Conservation (phyloP, 2,888 invertebrate species). For the Myathropa florea region DNA sequence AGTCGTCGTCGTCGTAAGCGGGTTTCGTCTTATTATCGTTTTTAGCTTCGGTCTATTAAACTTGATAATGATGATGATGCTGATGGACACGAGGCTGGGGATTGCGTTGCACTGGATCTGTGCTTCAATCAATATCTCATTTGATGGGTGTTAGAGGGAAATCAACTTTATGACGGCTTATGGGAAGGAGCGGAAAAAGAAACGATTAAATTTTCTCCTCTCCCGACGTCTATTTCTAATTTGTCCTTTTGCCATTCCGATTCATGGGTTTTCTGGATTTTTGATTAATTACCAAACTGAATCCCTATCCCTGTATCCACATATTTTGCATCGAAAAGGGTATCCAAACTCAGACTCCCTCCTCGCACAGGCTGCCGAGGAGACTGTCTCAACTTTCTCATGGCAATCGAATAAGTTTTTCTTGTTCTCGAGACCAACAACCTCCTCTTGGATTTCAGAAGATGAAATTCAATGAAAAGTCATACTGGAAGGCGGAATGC, state of each 20-base stretch:
- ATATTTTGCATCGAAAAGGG: constrained; percentile 20
- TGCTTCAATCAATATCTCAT: constrained; percentile 49
- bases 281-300: constrained; percentile 42
- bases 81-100: constrained; percentile 7
- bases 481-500: constrained; percentile 24
- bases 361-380: too few species aligned
- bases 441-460: constrained; percentile 35
- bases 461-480: constrained; percentile 58
- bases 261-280: constrained; percentile 2
- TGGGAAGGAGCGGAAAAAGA: neutral
- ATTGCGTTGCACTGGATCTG: neutral
- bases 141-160: constrained; percentile 1
- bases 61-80: constrained; percentile 47
- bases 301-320: neutral
- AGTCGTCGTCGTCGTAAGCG: constrained; percentile 12
- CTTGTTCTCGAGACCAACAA: constrained; percentile 49
- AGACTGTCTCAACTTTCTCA: constrained; percentile 4
- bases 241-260: constrained; percentile 12
- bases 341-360: neutral
- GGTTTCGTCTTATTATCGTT: constrained; percentile 45
- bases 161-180: constrained; percentile 55
- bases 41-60: constrained; percentile 60
- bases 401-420: constrained; percentile 61
- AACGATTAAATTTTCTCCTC: neutral
- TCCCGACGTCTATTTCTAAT: constrained; percentile 25